Evolutionary conservation across 2,797 vertebrate genomes (phyloP).

Genomic region (Spea hammondii): DNA sequence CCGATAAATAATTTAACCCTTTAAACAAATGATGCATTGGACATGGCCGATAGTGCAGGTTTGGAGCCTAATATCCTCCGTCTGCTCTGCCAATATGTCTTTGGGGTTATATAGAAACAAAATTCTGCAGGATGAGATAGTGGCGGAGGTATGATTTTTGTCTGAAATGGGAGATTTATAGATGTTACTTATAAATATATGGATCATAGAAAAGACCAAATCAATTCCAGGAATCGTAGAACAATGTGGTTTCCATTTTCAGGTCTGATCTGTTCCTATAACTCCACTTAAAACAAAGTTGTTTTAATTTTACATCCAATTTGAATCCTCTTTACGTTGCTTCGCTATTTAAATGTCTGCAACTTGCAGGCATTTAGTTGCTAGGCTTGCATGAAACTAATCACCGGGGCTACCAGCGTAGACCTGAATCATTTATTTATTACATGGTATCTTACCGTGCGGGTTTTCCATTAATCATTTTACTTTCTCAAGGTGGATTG

Average conservation of each 20-base stretch:
- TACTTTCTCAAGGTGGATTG: background rate
- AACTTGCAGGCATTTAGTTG: background rate
- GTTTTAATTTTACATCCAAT: conserved; percentile 1
- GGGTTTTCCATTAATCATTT: background rate
- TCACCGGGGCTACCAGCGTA: background rate
- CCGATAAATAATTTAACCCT: too few relatives aligned
- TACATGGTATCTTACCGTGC: too few relatives aligned
- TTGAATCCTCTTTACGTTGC: background rate
- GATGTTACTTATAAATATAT: background rate
- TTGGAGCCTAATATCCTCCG: background rate
- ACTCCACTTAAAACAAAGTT: background rate
- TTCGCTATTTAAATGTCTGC: background rate
- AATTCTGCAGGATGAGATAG: background rate
- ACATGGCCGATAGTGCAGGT: background rate
- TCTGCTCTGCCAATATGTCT: background rate
- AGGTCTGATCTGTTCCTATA: background rate
- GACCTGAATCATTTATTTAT: background rate
- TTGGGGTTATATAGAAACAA: background rate
- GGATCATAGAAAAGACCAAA: background rate
- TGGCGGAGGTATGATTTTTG: background rate
- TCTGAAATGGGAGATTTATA: conserved; percentile 1
- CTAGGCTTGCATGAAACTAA: background rate
- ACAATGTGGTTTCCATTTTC: background rate
- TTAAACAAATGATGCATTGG: too few relatives aligned
- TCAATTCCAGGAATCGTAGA: background rate